These are phyloP conservation scores for Apostichopus parvimensis DNA, from an alignment of 35 echinoderm and acorn worm genomes.

Conservation along the genomic window DNA sequence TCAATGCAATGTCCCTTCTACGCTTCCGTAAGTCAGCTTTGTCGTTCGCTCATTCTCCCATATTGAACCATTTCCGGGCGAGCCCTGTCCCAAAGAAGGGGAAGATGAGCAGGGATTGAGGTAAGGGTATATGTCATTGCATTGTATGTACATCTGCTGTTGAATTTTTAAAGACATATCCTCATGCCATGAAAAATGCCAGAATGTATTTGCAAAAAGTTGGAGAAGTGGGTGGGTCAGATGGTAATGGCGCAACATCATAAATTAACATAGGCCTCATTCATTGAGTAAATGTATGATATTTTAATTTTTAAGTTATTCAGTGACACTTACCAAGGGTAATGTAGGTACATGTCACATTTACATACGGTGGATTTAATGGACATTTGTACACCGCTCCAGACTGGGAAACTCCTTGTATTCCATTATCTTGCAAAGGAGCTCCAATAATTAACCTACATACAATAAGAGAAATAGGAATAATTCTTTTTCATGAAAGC, in stretches of 20 bases:
- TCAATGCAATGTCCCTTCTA: too few species aligned
- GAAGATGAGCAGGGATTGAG: neutral
- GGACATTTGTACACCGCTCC: neutral
- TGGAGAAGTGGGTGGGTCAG: neutral
- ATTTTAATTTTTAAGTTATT: too few species aligned
- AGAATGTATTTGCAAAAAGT: neutral
- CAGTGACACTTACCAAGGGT: neutral
- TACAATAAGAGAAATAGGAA: neutral
- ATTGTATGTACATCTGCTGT: neutral
- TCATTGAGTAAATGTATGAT: neutral
- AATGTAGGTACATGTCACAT: neutral
- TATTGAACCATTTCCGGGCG: neutral
- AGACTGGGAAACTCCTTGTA: neutral
- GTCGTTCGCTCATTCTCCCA: neutral
- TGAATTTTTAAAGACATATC: neutral
- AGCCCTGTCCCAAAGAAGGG: neutral
- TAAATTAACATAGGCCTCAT: neutral
- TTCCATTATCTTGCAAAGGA: neutral
- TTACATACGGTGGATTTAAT: neutral
- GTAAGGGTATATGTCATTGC: neutral
- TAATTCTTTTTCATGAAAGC: too few species aligned
- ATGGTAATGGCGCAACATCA: neutral
- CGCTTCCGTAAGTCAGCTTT: neutral
- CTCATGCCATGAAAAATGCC: neutral
- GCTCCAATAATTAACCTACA: neutral